phyloP scores from a whole-genome alignment of 1,140 invertebrate genomes.

The Cotesia glomerata region DNA sequence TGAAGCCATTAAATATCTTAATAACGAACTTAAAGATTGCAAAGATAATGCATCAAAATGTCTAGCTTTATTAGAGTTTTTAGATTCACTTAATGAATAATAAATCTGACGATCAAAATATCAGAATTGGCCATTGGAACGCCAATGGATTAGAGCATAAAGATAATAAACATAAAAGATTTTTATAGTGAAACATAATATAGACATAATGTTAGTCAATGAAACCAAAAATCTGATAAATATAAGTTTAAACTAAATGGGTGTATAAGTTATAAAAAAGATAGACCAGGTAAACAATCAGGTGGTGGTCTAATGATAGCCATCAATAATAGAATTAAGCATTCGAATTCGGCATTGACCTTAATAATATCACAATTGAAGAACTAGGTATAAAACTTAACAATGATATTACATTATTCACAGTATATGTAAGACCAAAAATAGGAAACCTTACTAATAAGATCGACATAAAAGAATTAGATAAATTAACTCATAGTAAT shows the following conservation, averaged over 20 bases:
- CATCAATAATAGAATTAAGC: slow-evolving; percentile 2
- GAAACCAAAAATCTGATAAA: not conserved
- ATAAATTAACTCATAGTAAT: slow-evolving; percentile 1
- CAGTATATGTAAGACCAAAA: slow-evolving; percentile 4
- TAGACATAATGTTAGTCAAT: slow-evolving; percentile 13
- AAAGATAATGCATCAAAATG: not conserved
- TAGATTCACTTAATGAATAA: not conserved
- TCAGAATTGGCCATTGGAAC: slow-evolving; percentile 31
- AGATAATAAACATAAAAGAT: not conserved
- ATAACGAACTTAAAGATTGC: not conserved
- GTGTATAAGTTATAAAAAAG: not conserved
- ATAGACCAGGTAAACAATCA: not conserved
- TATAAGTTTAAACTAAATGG: not conserved
- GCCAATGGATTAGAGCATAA: not conserved
- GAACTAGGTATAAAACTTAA: not conserved
- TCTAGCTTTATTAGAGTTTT: not conserved
- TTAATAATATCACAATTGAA: not conserved
- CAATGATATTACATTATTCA: not conserved
- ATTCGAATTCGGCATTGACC: not conserved
- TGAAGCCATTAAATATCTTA: slow-evolving; percentile 1
- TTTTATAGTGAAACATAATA: not conserved
- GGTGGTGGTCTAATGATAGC: slow-evolving; percentile 8
- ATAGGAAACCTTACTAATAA: not conserved
- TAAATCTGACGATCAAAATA: not conserved
- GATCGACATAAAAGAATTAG: not conserved